These are phyloP conservation scores for Macrosoma leucophasiata DNA, from an alignment of 2,888 invertebrate species.

Conservation along the genomic window DNA sequence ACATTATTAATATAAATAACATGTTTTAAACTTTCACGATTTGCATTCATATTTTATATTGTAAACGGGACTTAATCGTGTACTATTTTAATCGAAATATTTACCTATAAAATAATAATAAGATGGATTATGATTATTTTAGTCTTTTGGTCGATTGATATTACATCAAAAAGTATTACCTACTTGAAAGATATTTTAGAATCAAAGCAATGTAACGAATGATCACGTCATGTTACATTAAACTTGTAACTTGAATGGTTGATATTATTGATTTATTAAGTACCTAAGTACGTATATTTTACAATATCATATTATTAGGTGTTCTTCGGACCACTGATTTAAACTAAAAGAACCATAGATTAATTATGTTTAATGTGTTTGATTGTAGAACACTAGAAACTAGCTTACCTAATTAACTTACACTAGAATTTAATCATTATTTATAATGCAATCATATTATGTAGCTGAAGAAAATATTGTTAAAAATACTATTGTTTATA, in stretches of 20 bases:
- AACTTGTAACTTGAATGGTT: conserved; percentile 46
- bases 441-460: neutral
- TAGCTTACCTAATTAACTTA: neutral
- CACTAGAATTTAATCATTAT: neutral
- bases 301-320: neutral
- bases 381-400: no score
- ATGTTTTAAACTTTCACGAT: no score
- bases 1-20: no score
- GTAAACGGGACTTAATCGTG: no score
- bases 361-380: conserved; percentile 1
- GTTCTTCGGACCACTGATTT: neutral
- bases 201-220: conserved; percentile 11
- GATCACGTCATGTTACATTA: conserved; percentile 45
- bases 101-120: no score
- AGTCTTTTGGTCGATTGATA: no score
- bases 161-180: no score
- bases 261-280: conserved; percentile 23
- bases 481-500: no score
- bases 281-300: conserved; percentile 4
- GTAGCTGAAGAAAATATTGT: no score
- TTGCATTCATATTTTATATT: no score
- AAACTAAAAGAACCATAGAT: neutral
- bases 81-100: no score
- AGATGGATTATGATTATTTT: no score
- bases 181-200: conserved; percentile 15